phyloP scores from a whole-genome alignment of 2,797 vertebrate species.

The Argya squamiceps region DNA sequence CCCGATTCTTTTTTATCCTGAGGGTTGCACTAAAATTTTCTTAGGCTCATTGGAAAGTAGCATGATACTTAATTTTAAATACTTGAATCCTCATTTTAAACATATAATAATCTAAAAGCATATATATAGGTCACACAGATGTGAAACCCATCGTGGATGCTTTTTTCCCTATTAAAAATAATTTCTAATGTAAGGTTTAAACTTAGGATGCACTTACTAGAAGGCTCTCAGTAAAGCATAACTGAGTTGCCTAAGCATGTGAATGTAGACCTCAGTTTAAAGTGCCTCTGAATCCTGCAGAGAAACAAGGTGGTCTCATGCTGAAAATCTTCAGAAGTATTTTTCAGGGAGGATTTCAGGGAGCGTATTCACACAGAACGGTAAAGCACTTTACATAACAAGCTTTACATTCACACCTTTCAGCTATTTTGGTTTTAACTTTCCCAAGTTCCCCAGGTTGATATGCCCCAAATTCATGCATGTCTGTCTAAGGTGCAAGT shows the following conservation, averaged over 20 bases:
- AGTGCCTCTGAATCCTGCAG: background rate
- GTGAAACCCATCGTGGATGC: rapidly evolving
- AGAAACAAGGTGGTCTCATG: background rate
- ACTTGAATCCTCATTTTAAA: background rate
- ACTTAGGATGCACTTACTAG: background rate
- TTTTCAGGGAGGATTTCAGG: background rate
- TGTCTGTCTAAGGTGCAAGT: background rate
- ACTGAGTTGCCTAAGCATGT: background rate
- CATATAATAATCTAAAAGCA: background rate
- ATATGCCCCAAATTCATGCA: background rate
- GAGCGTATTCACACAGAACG: background rate
- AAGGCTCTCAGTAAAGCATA: background rate
- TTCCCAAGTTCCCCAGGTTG: conserved; percentile 27
- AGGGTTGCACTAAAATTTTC: background rate
- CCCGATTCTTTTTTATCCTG: background rate
- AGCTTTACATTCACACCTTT: conserved; percentile 23
- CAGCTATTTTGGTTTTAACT: conserved; percentile 44
- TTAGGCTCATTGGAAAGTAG: background rate
- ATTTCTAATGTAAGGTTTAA: background rate
- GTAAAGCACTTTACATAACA: background rate
- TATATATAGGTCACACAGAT: background rate
- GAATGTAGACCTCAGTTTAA: background rate
- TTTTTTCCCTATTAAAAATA: background rate
- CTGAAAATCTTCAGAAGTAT: background rate
- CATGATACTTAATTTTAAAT: background rate